Base-by-base conservation (phyloP, 1,140 invertebrate genomes). In the Gryllus bimaculatus region DNA sequence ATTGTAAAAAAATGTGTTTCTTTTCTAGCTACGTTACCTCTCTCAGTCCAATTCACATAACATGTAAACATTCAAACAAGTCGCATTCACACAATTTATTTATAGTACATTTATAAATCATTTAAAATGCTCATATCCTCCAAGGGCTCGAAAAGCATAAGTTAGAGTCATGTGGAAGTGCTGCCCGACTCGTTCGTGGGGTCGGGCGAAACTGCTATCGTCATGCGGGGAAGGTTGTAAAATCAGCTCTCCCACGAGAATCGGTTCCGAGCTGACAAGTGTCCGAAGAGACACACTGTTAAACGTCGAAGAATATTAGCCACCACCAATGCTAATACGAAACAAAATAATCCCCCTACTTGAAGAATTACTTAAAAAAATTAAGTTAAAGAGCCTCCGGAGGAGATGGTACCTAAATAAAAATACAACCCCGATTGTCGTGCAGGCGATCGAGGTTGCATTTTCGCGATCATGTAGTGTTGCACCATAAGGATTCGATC, bases 111-210 rank as follows among this genome's bases (percentile, higher is more conserved):
- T 73, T 80, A 78, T 78, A 80, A 78, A 66, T 78, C 73, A 18
- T 75, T 66, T 80, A 78, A 80, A 80, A 78, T 21, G 49, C 76
- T 73, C 79, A 80, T 66, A 80, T 80, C 79, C 76, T 80, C 79
- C 79, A 80, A 78, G 78, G 77, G 79, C 79, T 80, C 48, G 48
- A 15, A n/a, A 66, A 18, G 75, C 15, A 48, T 78, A 73, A 20
- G 20, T 74, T 47, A 47, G 47, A 39, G 47, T 20, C 20, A 49
- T 73, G n/a, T 39, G 26, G 26, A 39, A 39, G 26, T 39, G 26
- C 26, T 39, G 1, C 26, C 26, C 26, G 5, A 39, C 26, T 39
- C 26, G 26, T 39, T 39, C 26, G 26, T 39, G 26, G 5, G 26
- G 26, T 5, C n/a, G 26, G 20, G n/a, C 7, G 77, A 78, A 13